Evolutionary conservation across 2,113 vertebrate genomes (phyloP).

Genomic region (Cavia porcellus): DNA sequence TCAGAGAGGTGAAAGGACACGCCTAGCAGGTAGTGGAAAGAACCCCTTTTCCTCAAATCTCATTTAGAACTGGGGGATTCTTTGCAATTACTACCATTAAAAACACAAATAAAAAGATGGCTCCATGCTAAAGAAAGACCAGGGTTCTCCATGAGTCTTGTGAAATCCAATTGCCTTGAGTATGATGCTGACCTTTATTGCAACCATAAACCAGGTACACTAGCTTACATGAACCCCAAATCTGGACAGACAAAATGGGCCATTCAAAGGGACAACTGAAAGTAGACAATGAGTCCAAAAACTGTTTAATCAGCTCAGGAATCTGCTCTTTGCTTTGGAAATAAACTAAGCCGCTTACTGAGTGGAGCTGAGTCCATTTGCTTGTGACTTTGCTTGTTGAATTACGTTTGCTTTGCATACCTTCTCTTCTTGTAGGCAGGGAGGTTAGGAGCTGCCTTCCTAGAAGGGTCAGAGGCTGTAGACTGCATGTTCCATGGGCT

Average conservation of each 20-base stretch:
- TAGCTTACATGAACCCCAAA: not conserved
- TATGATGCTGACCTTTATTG: not conserved
- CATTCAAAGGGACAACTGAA: constrained; percentile 28
- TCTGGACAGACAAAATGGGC: not conserved
- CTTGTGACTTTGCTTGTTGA: not conserved
- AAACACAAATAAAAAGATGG: not conserved
- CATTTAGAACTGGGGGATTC: constrained; percentile 1
- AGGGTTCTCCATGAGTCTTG: not conserved
- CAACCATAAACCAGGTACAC: constrained; percentile 1
- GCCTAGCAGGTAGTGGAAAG: not conserved
- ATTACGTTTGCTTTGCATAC: constrained; percentile 37
- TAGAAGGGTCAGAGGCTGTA: constrained; percentile 42
- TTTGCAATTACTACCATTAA: not conserved
- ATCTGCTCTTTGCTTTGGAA: constrained; percentile 61
- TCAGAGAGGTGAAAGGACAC: not conserved
- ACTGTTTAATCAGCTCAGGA: not conserved
- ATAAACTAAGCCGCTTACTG: constrained; percentile 59
- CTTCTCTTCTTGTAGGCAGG: constrained; percentile 53
- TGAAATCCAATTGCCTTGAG: not conserved
- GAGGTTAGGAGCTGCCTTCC: constrained; percentile 60
- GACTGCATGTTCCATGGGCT: not conserved
- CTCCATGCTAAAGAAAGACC: constrained; percentile 18
- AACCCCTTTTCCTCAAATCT: constrained; percentile 23
- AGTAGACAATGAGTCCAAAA: constrained; percentile 30
- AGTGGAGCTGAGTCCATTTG: not conserved